These are phyloP conservation scores for Trematomus loennbergii DNA, from an alignment of 2,113 vertebrate species.

Conservation along the genomic window DNA sequence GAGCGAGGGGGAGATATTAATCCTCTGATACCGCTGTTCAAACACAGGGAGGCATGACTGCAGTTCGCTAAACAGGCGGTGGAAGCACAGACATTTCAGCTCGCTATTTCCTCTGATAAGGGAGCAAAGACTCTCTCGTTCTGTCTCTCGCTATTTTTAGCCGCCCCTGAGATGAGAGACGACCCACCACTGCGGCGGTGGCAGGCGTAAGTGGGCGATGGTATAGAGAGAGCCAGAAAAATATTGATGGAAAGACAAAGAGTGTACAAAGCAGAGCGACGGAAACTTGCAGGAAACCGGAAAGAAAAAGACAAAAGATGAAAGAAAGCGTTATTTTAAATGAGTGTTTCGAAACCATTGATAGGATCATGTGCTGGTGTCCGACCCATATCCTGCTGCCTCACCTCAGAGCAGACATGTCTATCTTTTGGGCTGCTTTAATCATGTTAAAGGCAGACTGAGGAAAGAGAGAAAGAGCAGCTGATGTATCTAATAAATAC, in stretches of 20 bases:
- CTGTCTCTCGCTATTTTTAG: constrained; percentile 74
- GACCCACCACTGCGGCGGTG: constrained; percentile 66
- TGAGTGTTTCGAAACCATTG: background rate
- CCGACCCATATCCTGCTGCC: background rate
- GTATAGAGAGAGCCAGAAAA: constrained; percentile 53
- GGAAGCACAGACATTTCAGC: constrained; percentile 34
- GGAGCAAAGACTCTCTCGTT: constrained; percentile 48
- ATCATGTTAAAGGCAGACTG: background rate
- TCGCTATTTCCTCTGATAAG: constrained; percentile 50
- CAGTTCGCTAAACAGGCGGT: constrained; percentile 36
- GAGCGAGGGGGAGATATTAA: constrained; percentile 6
- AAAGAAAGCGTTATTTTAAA: constrained; percentile 4
- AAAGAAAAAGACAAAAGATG: constrained; percentile 12
- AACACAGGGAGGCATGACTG: constrained; percentile 28
- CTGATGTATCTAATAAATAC: background rate
- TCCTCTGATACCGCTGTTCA: constrained; percentile 41
- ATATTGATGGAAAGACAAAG: constrained; percentile 69
- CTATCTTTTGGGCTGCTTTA: background rate
- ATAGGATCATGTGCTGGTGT: background rate
- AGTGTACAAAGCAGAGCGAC: constrained; percentile 37
- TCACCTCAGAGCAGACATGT: background rate
- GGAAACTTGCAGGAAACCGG: constrained; percentile 29
- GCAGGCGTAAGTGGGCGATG: constrained; percentile 71
- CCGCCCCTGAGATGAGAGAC: constrained; percentile 68
- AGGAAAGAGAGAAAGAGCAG: constrained; percentile 3